phyloP scores from a whole-genome alignment of 1,140 invertebrate species.

The Diabrotica virgifera region DNA sequence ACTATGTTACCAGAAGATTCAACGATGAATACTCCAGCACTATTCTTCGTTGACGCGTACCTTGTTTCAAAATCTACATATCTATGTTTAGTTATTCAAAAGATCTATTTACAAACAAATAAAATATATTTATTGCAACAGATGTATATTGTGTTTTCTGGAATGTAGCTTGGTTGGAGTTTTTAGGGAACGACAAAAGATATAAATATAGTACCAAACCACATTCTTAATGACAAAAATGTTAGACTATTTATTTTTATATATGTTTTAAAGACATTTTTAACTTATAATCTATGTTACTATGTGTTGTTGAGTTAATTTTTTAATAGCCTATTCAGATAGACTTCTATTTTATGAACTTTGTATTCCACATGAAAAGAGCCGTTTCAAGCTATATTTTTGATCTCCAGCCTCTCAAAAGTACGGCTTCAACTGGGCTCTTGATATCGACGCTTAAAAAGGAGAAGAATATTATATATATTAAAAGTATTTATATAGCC shows the following conservation, averaged over 20 bases:
- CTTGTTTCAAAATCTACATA: too few relatives aligned
- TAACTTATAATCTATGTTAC: not conserved
- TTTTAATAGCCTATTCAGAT: too few relatives aligned
- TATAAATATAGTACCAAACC: not conserved
- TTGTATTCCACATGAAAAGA: not conserved
- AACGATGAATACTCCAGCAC: too few relatives aligned
- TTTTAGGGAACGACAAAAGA: not conserved
- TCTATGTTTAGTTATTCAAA: too few relatives aligned
- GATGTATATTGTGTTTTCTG: not conserved
- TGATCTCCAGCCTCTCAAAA: conserved; percentile 40
- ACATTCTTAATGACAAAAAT: not conserved
- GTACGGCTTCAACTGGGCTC: conserved; percentile 19
- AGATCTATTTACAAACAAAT: too few relatives aligned
- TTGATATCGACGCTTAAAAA: conserved; percentile 19
- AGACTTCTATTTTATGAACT: too few relatives aligned
- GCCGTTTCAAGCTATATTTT: conserved; percentile 16
- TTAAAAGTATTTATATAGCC: conserved; percentile 16
- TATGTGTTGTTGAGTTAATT: not conserved
- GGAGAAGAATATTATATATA: conserved; percentile 16
- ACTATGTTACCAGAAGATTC: too few relatives aligned
- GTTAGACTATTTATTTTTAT: conserved; percentile 4
- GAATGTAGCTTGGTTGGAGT: not conserved
- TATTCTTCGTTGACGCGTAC: too few relatives aligned
- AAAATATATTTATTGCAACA: not conserved
- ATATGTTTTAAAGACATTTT: conserved; percentile 1